Evolutionary conservation across 1,140 invertebrate genomes (phyloP).

Genomic region (Tetraneura akinire): DNA sequence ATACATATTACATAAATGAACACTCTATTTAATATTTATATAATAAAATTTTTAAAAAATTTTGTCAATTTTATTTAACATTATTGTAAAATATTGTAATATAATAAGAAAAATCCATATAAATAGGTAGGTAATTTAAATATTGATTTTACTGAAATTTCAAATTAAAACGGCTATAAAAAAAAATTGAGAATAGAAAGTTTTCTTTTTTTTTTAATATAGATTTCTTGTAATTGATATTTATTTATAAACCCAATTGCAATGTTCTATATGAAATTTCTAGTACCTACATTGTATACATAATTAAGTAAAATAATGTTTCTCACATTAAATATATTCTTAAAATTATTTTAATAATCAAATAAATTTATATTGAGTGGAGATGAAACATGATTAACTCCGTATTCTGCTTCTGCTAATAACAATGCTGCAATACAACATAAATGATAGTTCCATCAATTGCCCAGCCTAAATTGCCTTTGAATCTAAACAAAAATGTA

Average conservation of each 20-base stretch:
- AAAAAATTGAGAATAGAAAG: too few species aligned
- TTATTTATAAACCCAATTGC: not conserved
- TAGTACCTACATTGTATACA: not conserved
- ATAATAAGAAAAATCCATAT: too few species aligned
- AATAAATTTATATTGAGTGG: conserved; percentile 38
- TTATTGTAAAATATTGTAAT: too few species aligned
- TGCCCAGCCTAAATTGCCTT: conserved; percentile 75
- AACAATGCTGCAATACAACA: conserved; percentile 76
- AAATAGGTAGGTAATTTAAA: too few species aligned
- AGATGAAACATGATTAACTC: conserved; percentile 56
- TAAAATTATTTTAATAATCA: conserved; percentile 35
- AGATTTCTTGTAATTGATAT: too few species aligned
- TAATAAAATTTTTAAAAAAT: too few species aligned
- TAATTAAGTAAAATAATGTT: conserved; percentile 23
- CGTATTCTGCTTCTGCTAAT: conserved; percentile 70
- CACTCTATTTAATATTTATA: too few species aligned
- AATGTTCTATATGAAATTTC: not conserved
- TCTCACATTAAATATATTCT: not conserved
- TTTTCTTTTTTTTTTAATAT: too few species aligned
- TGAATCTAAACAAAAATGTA: conserved; percentile 63
- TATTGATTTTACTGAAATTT: too few species aligned
- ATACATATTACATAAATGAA: too few species aligned
- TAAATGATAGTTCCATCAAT: conserved; percentile 71
- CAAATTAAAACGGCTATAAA: too few species aligned
- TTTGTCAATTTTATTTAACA: too few species aligned